phyloP scores from a whole-genome alignment of 2,113 vertebrate genomes.

The Prietella phreatophila region DNA sequence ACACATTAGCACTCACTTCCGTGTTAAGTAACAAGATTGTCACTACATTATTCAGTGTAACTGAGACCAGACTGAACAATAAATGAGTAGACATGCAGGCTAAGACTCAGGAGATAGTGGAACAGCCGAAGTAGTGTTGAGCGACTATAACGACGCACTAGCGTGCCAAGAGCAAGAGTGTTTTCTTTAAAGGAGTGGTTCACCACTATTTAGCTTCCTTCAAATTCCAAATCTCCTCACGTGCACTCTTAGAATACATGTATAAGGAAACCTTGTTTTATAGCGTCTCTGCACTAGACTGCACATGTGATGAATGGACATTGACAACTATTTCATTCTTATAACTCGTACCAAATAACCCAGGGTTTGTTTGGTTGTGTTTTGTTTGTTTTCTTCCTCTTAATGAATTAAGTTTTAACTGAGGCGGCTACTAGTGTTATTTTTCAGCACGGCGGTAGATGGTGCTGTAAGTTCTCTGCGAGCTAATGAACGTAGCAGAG shows the following conservation, averaged over 20 bases:
- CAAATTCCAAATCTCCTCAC: constrained; percentile 30
- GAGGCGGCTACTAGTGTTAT: background rate
- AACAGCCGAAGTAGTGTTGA: constrained; percentile 63
- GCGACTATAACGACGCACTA: constrained; percentile 49
- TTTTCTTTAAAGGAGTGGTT: constrained; percentile 58
- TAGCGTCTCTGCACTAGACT: background rate
- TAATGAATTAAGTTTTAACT: background rate
- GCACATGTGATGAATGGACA: background rate
- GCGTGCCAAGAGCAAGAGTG: constrained; percentile 57
- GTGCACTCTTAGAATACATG: constrained; percentile 17
- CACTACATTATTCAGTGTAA: constrained; percentile 63
- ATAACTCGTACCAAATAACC: background rate
- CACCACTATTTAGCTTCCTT: constrained; percentile 44
- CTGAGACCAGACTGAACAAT: constrained; percentile 63
- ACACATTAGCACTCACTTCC: constrained; percentile 27
- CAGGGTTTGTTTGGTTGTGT: background rate
- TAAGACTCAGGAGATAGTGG: constrained; percentile 63
- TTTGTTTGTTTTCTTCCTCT: background rate
- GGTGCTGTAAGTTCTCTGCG: constrained; percentile 39
- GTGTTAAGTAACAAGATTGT: constrained; percentile 56
- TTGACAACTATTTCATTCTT: background rate
- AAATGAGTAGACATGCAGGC: constrained; percentile 62
- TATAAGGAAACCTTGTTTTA: background rate
- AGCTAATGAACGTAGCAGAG: constrained; percentile 49
- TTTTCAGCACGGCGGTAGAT: constrained; percentile 37